Base-by-base conservation (phyloP, 2,888 invertebrate genomes). In the Augiades crinisus region DNA sequence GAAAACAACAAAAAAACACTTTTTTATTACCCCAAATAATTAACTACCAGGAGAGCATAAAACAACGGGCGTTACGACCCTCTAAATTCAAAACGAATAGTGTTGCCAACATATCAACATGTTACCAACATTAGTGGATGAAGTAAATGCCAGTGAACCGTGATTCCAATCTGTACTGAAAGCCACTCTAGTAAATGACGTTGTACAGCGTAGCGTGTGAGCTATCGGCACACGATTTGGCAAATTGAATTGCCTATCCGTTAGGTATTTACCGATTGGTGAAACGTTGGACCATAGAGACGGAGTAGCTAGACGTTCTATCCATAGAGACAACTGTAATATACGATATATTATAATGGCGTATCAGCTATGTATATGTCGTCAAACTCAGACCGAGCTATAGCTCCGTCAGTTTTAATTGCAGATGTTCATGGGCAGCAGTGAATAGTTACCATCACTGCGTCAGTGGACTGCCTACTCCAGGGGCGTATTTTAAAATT, bases 181-280 rank as follows among this genome's bases (percentile, higher is more conserved):
- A 50, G 49, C 41, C 49, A 50, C 49, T 50, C 49, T 43, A 36
- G 19, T 36, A 43, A 50, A 50, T 50, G 49, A 49, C 47, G 37
- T 30, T 50, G 24, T 21, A 43, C 8, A 5, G 12, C 24, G 27
- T 41, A 41, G 16, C 43, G 22, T 22, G 49, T 41, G 41, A 17
- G 8, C 47, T 46, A 47, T 38, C 22, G 34, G 36, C 43, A 33
- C 33, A 17, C 27, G 13, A 43, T 17, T 41, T 50, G 10, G 8
- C 34, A 49, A 49, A 49, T 41, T 34, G 24, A 49, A 49, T 30
- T 24, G 16, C 24, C 31, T 33, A 33, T 44, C 19, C 17, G 22
- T 1, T 4, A 24, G 24, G 22, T 34, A 16, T 36, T 33, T 36
- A 34, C 46, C 17, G 24, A 34, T 45, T 34, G 17, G 27, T 45